A percentile compares a stretch with the other conserved stretches of the same genome.
These are phyloP conservation scores for Megalops atlanticus DNA, from an alignment of 2,113 vertebrate species.

Conservation along the genomic window DNA sequence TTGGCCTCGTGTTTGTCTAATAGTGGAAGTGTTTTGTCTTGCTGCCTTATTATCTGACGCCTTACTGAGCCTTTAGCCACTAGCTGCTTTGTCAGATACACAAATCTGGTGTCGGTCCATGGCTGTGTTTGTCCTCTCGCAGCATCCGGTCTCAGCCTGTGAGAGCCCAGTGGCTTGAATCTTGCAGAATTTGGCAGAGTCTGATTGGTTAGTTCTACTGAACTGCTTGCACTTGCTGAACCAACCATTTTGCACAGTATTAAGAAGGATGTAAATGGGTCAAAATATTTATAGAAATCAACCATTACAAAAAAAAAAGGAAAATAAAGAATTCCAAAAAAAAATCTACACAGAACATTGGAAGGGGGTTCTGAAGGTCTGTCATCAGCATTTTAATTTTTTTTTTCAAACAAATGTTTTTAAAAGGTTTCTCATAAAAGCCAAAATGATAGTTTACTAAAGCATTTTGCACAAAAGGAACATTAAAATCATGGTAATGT, in stretches of 20 bases:
- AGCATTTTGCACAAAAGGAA: conserved; percentile 81
- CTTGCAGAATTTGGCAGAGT: conserved; percentile 55
- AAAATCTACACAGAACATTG: conserved; percentile 36
- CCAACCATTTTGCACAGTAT: conserved; percentile 72
- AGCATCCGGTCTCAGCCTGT: conserved; percentile 19
- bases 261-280: conserved; percentile 51
- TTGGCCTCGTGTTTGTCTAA: neutral
- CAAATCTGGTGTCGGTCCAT: conserved; percentile 6
- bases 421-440: conserved; percentile 74
- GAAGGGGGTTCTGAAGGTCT: conserved; percentile 44
- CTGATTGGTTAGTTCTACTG: conserved; percentile 49
- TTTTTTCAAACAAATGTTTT: conserved; percentile 48
- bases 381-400: conserved; percentile 37
- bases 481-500: conserved; percentile 65
- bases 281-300: conserved; percentile 46
- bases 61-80: conserved; percentile 56
- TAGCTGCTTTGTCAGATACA: conserved; percentile 11
- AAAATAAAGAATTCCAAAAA: neutral
- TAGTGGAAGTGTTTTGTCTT: conserved; percentile 20
- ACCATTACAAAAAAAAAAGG: conserved; percentile 3
- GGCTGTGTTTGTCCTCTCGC: neutral
- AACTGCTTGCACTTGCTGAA: conserved; percentile 71
- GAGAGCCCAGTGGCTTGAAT: conserved; percentile 42
- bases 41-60: conserved; percentile 55
- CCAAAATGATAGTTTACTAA: conserved; percentile 82